phyloP scores from a whole-genome alignment of 2,888 invertebrate genomes.

The Junonia oenone region DNA sequence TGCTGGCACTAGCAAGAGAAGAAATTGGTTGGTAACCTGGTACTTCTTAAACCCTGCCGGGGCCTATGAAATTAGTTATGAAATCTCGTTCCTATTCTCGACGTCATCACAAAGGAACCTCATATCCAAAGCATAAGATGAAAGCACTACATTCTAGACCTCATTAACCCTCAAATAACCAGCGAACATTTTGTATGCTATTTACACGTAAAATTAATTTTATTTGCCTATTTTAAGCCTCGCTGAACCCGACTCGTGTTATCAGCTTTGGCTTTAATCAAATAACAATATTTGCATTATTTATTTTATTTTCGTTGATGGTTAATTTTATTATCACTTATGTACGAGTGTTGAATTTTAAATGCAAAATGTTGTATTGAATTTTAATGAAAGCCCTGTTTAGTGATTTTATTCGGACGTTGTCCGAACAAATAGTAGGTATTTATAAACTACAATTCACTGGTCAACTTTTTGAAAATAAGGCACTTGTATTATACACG shows the following conservation, averaged over 20 bases:
- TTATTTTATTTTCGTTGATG: slow-evolving; percentile 8
- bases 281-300: slow-evolving; percentile 13
- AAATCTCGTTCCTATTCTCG: no score
- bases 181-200: background rate
- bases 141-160: background rate
- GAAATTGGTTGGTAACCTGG: no score
- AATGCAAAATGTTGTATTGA: background rate
- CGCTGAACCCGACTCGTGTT: slow-evolving; percentile 1
- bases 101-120: no score
- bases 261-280: slow-evolving; percentile 1
- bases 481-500: background rate
- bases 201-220: slow-evolving; percentile 8
- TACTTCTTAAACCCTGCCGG: no score
- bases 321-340: slow-evolving; percentile 15
- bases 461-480: no score
- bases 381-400: background rate
- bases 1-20: no score
- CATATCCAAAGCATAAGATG: no score
- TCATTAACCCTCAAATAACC: background rate
- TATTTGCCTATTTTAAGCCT: slow-evolving; percentile 10
- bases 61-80: background rate
- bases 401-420: background rate
- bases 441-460: no score
- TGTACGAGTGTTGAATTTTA: slow-evolving; percentile 3
- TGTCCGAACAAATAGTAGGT: no score